phyloP scores from a whole-genome alignment of 1,140 invertebrate genomes.

The Saccostrea glomerata region DNA sequence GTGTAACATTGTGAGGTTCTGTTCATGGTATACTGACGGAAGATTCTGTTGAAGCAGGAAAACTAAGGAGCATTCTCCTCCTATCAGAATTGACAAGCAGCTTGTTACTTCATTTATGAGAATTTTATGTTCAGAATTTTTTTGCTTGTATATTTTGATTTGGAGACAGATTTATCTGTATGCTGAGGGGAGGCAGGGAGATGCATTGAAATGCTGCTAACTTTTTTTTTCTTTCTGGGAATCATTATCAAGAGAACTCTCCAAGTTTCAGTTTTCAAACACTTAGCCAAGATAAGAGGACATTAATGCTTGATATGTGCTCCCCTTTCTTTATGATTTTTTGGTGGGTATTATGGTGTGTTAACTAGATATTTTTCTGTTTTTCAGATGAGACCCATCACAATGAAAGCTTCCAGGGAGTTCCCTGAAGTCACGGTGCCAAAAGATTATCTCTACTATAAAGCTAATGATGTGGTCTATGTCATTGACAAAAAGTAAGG shows the following conservation, averaged over 20 bases:
- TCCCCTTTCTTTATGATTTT: not conserved
- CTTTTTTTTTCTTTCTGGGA: not conserved
- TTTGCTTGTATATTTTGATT: slow-evolving; percentile 21
- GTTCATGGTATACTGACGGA: not conserved
- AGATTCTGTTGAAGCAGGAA: not conserved
- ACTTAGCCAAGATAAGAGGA: not conserved
- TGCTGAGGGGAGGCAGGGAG: not conserved
- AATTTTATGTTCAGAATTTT: not conserved
- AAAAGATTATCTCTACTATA: slow-evolving; percentile 88
- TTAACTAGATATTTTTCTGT: slow-evolving; percentile 39
- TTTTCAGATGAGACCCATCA: slow-evolving; percentile 87
- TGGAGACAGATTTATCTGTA: slow-evolving; percentile 15
- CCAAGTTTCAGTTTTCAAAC: slow-evolving; percentile 19
- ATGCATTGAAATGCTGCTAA: slow-evolving; percentile 10
- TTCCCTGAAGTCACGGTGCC: slow-evolving; percentile 68
- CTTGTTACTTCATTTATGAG: not conserved
- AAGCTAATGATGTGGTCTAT: slow-evolving; percentile 93
- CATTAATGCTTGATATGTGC: not conserved
- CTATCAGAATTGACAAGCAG: not conserved
- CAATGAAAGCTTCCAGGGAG: slow-evolving; percentile 89
- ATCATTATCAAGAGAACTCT: not conserved
- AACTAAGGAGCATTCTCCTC: not conserved
- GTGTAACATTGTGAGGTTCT: not conserved
- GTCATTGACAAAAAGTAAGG: slow-evolving; percentile 93
- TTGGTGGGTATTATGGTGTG: not conserved